phyloP scores from a whole-genome alignment of 2,797 vertebrate genomes.

The Anolis apletophallus region DNA sequence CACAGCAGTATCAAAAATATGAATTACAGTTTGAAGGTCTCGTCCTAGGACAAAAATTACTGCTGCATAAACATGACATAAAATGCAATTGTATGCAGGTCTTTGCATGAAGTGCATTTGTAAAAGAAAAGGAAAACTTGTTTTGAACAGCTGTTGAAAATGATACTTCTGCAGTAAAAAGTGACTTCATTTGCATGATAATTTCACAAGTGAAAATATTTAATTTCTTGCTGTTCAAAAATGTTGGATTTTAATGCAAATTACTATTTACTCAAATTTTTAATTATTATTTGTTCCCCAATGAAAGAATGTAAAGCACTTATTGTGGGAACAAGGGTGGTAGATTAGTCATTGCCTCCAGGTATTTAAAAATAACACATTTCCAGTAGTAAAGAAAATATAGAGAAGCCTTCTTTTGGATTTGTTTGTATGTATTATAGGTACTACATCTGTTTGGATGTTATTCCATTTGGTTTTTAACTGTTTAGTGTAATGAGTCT shows the following conservation, averaged over 20 bases:
- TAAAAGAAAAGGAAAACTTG: constrained; percentile 43
- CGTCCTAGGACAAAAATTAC: constrained; percentile 62
- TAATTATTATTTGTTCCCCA: neutral
- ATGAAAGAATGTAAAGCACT: constrained; percentile 50
- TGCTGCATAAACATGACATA: constrained; percentile 41
- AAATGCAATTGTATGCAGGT: constrained; percentile 49
- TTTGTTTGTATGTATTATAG: neutral
- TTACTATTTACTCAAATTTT: constrained; percentile 35
- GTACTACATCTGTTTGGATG: neutral
- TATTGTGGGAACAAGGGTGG: constrained; percentile 20
- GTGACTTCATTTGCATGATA: constrained; percentile 66
- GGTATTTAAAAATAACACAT: neutral
- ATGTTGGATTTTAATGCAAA: constrained; percentile 45
- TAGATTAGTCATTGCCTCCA: constrained; percentile 14
- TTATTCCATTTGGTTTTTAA: neutral
- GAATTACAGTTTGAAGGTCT: constrained; percentile 63
- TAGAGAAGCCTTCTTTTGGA: rapidly evolving
- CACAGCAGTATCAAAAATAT: constrained; percentile 59
- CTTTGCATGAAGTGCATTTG: constrained; percentile 45
- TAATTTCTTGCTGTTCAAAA: constrained; percentile 57
- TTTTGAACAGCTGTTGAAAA: constrained; percentile 68
- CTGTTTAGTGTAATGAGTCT: neutral
- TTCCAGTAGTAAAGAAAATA: constrained; percentile 45
- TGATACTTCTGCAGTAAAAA: constrained; percentile 54
- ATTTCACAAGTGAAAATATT: neutral